phyloP scores from a whole-genome alignment of 2,888 invertebrate species.

The Incurvaria masculella region DNA sequence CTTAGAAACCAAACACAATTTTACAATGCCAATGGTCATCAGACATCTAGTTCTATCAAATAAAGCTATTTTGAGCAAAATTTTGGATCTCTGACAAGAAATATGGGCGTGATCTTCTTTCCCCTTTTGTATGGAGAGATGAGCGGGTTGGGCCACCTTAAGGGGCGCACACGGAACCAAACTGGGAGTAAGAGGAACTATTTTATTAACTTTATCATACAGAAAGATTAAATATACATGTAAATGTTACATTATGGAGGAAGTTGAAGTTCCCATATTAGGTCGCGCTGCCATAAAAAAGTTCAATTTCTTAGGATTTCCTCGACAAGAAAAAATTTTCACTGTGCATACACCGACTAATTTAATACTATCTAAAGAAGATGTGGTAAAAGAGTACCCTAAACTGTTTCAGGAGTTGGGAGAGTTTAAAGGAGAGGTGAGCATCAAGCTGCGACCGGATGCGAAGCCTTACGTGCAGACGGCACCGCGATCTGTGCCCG shows the following conservation, averaged over 20 bases:
- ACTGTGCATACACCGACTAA: neutral
- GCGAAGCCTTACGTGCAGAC: slow-evolving; percentile 4
- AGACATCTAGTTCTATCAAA: no score
- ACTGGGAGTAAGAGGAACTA: slow-evolving; percentile 1
- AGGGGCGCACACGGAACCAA: slow-evolving; percentile 1
- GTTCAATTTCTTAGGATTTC: slow-evolving; percentile 1
- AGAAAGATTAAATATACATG: neutral
- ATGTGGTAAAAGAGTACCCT: slow-evolving; percentile 5
- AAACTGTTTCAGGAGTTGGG: slow-evolving; percentile 8
- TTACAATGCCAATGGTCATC: no score
- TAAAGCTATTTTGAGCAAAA: no score
- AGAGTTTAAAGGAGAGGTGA: slow-evolving; percentile 6
- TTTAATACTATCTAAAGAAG: neutral
- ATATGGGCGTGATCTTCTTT: no score
- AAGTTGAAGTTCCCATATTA: neutral
- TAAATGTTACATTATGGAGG: slow-evolving; percentile 5
- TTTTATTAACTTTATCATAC: neutral
- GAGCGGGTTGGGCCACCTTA: no score
- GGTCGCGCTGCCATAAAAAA: neutral
- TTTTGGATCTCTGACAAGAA: no score
- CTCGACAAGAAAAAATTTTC: neutral
- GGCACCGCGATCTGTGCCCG: slow-evolving; percentile 5
- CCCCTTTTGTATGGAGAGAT: no score
- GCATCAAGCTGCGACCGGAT: slow-evolving; percentile 6
- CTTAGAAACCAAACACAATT: no score